phyloP scores from a whole-genome alignment of 1,140 invertebrate species.

The Dreissena rostriformis region DNA sequence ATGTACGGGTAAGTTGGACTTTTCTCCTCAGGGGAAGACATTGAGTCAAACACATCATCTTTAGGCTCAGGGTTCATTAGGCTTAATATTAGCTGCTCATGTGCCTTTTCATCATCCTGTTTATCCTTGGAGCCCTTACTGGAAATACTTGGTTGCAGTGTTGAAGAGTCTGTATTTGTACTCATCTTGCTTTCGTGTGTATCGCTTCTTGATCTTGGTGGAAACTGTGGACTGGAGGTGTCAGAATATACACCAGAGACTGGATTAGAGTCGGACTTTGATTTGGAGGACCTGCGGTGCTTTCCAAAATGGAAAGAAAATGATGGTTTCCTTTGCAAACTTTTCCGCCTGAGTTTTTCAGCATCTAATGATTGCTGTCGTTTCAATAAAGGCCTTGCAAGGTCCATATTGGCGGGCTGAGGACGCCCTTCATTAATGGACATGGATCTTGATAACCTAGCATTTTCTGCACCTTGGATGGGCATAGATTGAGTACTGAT shows the following conservation, averaged over 20 bases:
- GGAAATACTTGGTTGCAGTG: slow-evolving; percentile 1
- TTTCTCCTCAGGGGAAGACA: background rate
- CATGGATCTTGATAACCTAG: slow-evolving; percentile 21
- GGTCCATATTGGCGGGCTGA: slow-evolving; percentile 42
- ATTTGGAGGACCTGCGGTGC: slow-evolving; percentile 32
- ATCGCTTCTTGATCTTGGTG: slow-evolving; percentile 32
- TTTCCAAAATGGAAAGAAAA: slow-evolving; percentile 12
- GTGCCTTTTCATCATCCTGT: background rate
- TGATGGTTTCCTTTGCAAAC: slow-evolving; percentile 3
- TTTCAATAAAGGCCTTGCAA: slow-evolving; percentile 10
- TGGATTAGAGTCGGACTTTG: background rate
- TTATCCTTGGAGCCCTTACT: background rate
- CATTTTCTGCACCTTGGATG: background rate
- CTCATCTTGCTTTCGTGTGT: slow-evolving; percentile 21
- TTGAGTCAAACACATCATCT: slow-evolving; percentile 19
- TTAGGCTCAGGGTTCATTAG: slow-evolving; percentile 16
- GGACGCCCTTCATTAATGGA: slow-evolving; percentile 39
- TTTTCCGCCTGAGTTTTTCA: slow-evolving; percentile 33
- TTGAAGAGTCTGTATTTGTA: background rate
- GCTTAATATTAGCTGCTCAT: slow-evolving; percentile 43
- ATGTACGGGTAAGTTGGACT: background rate
- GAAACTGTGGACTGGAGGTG: slow-evolving; percentile 15
- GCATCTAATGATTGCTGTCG: slow-evolving; percentile 48
- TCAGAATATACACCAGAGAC: slow-evolving; percentile 17
- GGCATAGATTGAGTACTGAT: slow-evolving; percentile 34